phyloP scores from a whole-genome alignment of 2,113 vertebrate genomes.

The Silurus asotus region DNA sequence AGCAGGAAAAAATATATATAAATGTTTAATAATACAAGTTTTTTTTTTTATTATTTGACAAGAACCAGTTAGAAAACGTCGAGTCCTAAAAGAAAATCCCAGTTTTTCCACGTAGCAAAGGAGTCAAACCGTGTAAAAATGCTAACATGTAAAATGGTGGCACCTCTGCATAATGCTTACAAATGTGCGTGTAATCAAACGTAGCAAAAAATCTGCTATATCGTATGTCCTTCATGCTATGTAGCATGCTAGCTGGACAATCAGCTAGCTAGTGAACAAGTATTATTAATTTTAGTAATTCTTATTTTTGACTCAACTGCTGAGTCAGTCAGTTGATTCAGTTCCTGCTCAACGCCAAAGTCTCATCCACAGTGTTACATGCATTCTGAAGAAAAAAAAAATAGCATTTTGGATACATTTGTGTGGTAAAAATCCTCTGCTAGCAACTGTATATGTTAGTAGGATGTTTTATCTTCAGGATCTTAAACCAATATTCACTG shows the following conservation, averaged over 20 bases:
- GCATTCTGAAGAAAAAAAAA: neutral
- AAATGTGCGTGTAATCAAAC: no score
- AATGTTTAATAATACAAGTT: neutral
- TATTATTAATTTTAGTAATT: neutral
- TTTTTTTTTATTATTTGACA: neutral
- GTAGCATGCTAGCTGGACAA: neutral
- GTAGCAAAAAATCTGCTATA: neutral
- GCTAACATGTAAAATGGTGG: neutral
- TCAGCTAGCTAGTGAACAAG: neutral
- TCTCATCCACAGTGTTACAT: neutral
- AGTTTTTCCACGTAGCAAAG: neutral
- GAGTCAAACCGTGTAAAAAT: neutral
- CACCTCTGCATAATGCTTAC: neutral
- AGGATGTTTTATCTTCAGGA: neutral
- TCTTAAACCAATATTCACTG: neutral
- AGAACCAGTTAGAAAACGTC: neutral
- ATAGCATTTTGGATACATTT: neutral
- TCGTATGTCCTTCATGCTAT: neutral
- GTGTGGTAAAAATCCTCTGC: neutral
- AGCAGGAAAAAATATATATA: neutral
- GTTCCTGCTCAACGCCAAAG: neutral
- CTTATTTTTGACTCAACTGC: neutral
- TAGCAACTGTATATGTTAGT: neutral
- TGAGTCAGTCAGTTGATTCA: neutral
- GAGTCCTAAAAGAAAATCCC: neutral